Evolutionary conservation across 2,113 vertebrate species (phyloP), one percentile per base, ranked within the genome.

Genomic region (Phyllostomus hastatus): DNA sequence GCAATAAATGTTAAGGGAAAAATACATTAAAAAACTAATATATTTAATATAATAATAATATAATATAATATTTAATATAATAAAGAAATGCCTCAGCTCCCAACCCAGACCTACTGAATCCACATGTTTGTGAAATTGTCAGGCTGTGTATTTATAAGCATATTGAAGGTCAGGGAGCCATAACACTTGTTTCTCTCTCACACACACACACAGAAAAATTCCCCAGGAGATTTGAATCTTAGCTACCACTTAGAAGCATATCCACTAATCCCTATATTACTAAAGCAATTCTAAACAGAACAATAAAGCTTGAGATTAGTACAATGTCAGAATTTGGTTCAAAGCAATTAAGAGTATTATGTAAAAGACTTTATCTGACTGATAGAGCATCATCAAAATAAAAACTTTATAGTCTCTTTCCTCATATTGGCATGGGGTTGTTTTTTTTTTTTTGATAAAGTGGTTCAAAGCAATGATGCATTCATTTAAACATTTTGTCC

Each of bases 161-260:
- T 64, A 64, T 64, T 31, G 31, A 64, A 64, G 11, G 28, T 64
- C 26, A 64, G 31, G 61, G 61, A 64, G 61, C 61, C 12, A 4
- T 31, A 26, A 31, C 59, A 61, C 61, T 31, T 64, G 10, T 64
- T 64, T 64, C 50, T 4, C 57, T 24, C 57, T 24, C 57, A 59
- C 20, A 59, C 9, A 59, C 59, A 28, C 26, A 28, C 10, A 61
- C 3, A 26, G 24, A 59, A 38, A 80, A 93, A 95, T 64, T 50
- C 90, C 75, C 83, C 92, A 52, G 83, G 79, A 96, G 67, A 86
- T 46, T 95, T 95, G 88, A 82, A 78, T 91, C 86, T 83, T 82
- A 41, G 92, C 38, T 91, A 61, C 84, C 80, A 50, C 80, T 95
- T 89, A 72, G 96, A 88, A 82, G 12, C 88, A 50, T 78, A 83